phyloP scores from a whole-genome alignment of 2,113 vertebrate species.

The Poicephalus meyeri region DNA sequence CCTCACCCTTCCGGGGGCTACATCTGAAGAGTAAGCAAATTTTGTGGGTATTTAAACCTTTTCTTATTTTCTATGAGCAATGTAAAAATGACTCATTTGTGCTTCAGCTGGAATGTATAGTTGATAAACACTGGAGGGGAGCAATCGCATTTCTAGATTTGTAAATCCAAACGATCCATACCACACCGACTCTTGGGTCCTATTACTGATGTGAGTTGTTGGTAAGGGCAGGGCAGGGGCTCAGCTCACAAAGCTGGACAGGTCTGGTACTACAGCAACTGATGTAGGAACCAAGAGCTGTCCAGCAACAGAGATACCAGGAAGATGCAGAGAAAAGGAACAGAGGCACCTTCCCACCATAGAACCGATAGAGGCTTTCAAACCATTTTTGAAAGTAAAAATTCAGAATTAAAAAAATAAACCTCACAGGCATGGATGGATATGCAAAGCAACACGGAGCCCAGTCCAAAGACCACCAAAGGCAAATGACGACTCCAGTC shows the following conservation, averaged over 20 bases:
- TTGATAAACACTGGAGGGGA: neutral
- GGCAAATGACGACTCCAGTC: neutral
- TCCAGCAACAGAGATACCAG: neutral
- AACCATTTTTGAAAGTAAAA: neutral
- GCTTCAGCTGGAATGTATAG: slow-evolving; percentile 20
- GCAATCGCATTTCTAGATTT: slow-evolving; percentile 20
- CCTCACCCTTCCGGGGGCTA: slow-evolving; percentile 58
- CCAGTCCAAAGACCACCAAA: neutral
- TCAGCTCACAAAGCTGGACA: neutral
- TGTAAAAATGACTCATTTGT: slow-evolving; percentile 69
- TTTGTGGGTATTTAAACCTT: slow-evolving; percentile 56
- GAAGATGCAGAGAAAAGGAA: neutral
- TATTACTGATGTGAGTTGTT: neutral
- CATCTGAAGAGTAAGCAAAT: slow-evolving; percentile 62
- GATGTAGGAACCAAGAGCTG: neutral
- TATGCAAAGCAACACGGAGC: rapidly evolving
- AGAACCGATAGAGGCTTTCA: neutral
- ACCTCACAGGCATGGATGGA: neutral
- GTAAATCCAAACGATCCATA: slow-evolving; percentile 54
- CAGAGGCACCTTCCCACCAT: neutral
- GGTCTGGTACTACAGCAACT: neutral
- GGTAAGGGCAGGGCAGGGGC: neutral
- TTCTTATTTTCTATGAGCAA: slow-evolving; percentile 67
- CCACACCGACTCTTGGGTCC: neutral
- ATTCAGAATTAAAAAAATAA: neutral